Evolutionary conservation across 2,888 invertebrate genomes (phyloP), one percentile per base, ranked within the genome.

Genomic region (Cancer borealis): DNA sequence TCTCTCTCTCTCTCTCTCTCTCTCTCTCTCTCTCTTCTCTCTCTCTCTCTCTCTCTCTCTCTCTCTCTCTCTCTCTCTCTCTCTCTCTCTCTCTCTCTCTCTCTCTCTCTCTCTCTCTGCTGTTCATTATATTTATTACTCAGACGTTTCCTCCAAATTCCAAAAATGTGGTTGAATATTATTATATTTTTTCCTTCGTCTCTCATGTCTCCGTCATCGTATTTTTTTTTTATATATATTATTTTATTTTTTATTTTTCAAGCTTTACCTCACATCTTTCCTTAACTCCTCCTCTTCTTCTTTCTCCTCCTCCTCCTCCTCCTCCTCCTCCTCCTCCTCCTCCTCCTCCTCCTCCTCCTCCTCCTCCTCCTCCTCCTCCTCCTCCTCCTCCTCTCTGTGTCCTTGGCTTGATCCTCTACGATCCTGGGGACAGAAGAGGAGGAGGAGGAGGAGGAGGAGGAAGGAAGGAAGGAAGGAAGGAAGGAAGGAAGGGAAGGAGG

Each of bases 391-490:
- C 5, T 46, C 47, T n/a, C 46, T 39, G 46, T 88, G 88, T 46
- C 46, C 49, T 88, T 88, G 49, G 46, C 88, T 46, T 88, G 45
- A 88, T 88, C 49, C 49, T 88, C n/a, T 45, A 47, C 88, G 88
- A 88, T 49, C 88, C 88, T 46, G 88, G 88, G 88, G 47, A 88
- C 47, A 88, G 88, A n/a, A 17, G 47, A 49, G 47, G 46, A 88
- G 88, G 88, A 49, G 47, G 47, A 46, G 88, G 46, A 30, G 14
- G 88, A 88, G 88, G 46, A 73, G n/a, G 73, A 73, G 73, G n/a
- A 2, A 73, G n/a, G n/a, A n/a, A 73, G 73, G 73, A n/a, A 73
- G 73, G n/a, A 2, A 73, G 84, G 84, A 5, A 84, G 14, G 4
- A 5, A 39, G 84, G 39, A 3, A 21, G 84, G n/a, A 2, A 73